Conservation (phyloP, 2,113 vertebrate species). For the Cephalopholis sonnerati region DNA sequence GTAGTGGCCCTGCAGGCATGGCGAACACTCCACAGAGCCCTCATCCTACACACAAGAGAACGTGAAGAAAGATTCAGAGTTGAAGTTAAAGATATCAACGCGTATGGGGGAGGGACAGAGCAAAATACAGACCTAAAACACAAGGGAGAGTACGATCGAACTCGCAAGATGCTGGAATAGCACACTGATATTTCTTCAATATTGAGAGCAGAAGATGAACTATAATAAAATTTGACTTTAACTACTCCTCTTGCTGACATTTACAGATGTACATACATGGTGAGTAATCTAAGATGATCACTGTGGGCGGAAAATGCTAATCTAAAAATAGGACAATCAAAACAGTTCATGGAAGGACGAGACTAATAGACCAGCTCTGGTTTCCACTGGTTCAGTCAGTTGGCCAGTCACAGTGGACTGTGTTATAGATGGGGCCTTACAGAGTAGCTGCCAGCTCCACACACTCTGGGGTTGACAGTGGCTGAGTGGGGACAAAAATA, state of each 20-base stretch:
- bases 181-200: conserved; percentile 20
- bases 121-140: conserved; percentile 44
- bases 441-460: conserved; percentile 91
- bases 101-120: conserved; percentile 64
- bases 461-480: conserved; percentile 84
- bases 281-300: conserved; percentile 62
- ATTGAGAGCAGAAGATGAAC: conserved; percentile 12
- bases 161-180: conserved; percentile 32
- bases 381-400: conserved; percentile 41
- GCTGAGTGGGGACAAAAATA: conserved; percentile 89
- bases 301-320: conserved; percentile 59
- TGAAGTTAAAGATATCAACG: conserved; percentile 68
- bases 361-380: conserved; percentile 37
- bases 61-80: conserved; percentile 52
- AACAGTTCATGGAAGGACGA: conserved; percentile 26
- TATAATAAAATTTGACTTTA: conserved; percentile 35
- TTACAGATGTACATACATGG: conserved; percentile 58
- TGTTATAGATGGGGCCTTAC: conserved; percentile 82
- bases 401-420: conserved; percentile 52
- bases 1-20: conserved; percentile 89
- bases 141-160: conserved; percentile 42
- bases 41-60: conserved; percentile 81
- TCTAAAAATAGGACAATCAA: conserved; percentile 68
- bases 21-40: conserved; percentile 85
- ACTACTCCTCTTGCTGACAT: conserved; percentile 46